Evolutionary conservation across 2,888 invertebrate genomes (phyloP).

Genomic region (Trichopoda pennipes): DNA sequence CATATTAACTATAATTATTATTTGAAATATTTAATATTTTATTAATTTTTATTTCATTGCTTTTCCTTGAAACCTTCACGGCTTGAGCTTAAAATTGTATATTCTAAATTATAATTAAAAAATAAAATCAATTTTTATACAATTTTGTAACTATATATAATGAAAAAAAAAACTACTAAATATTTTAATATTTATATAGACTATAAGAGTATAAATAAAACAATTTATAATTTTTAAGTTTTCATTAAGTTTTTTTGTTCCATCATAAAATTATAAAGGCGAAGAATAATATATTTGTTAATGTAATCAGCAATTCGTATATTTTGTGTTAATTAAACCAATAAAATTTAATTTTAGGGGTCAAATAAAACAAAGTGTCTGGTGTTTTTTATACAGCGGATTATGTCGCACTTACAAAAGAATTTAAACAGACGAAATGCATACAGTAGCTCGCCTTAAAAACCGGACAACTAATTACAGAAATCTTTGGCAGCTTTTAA

Average conservation of each 20-base stretch:
- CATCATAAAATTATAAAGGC: neutral
- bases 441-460: too few relatives aligned
- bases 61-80: constrained; percentile 30
- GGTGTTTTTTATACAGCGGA: too few relatives aligned
- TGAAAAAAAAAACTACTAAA: constrained; percentile 38
- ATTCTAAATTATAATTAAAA: constrained; percentile 25
- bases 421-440: too few relatives aligned
- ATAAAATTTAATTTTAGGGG: constrained; percentile 41
- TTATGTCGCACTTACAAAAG: too few relatives aligned
- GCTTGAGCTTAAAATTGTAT: constrained; percentile 60
- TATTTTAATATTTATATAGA: constrained; percentile 34
- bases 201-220: neutral
- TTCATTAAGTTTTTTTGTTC: neutral
- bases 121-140: constrained; percentile 53
- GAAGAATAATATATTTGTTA: neutral
- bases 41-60: neutral
- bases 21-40: neutral
- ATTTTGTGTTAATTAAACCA: constrained; percentile 31
- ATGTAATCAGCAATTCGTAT: neutral
- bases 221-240: constrained; percentile 2
- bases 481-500: too few relatives aligned
- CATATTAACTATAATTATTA: too few relatives aligned
- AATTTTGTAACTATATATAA: constrained; percentile 50
- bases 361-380: neutral
- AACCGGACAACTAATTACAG: too few relatives aligned